These are phyloP conservation scores for Penaeus chinensis DNA, from an alignment of 1,140 invertebrate genomes.

Conservation along the genomic window DNA sequence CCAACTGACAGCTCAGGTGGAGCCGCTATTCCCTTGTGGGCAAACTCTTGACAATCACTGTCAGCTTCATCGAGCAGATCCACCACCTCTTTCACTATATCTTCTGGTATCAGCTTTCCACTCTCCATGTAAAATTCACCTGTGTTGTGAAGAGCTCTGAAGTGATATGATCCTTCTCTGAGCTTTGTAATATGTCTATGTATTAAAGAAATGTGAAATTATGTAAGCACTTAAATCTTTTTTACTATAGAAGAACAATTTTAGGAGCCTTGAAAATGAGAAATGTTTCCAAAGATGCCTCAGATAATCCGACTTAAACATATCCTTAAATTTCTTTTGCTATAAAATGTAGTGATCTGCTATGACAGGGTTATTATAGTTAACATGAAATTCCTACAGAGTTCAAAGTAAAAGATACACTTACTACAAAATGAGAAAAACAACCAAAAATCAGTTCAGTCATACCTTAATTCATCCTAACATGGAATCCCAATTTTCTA, in stretches of 20 bases:
- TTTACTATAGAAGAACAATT: too few relatives aligned
- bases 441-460: not conserved
- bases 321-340: not conserved
- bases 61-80: conserved; percentile 32
- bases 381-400: too few relatives aligned
- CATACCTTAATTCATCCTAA: not conserved
- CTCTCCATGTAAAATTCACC: conserved; percentile 50
- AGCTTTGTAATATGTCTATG: not conserved
- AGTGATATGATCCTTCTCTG: not conserved
- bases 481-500: not conserved
- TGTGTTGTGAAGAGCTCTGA: conserved; percentile 9
- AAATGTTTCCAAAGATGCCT: too few relatives aligned
- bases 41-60: conserved; percentile 4
- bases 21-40: not conserved
- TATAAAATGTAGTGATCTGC: too few relatives aligned
- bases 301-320: too few relatives aligned
- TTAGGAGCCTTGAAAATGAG: too few relatives aligned
- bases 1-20: conserved; percentile 16
- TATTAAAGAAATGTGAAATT: too few relatives aligned
- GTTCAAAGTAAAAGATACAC: too few relatives aligned
- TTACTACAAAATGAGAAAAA: not conserved
- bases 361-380: too few relatives aligned
- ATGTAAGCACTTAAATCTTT: too few relatives aligned
- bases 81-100: conserved; percentile 46
- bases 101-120: conserved; percentile 41